phyloP scores from a whole-genome alignment of 1,140 invertebrate genomes.

The Cataglyphis hispanica region DNA sequence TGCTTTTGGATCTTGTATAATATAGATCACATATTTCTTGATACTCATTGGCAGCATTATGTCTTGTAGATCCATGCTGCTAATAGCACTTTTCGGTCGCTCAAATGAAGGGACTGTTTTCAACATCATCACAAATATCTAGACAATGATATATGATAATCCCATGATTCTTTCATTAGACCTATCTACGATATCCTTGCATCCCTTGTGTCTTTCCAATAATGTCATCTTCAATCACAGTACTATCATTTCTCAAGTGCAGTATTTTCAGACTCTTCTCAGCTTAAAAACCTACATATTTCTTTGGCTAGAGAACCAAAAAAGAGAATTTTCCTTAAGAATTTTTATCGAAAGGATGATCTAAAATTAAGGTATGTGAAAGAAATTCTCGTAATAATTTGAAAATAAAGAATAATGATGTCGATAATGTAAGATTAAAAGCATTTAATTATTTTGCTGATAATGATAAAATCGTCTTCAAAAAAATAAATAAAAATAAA shows the following conservation, averaged over 20 bases:
- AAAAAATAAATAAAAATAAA: not conserved
- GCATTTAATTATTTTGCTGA: not conserved
- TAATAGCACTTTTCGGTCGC: conserved; percentile 75
- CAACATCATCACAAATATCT: conserved; percentile 45
- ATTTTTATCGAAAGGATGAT: not conserved
- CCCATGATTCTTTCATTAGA: conserved; percentile 9
- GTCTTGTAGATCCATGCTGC: conserved; percentile 58
- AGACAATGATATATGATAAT: conserved; percentile 35
- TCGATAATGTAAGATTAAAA: not conserved
- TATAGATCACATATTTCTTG: conserved; percentile 44
- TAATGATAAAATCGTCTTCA: not conserved
- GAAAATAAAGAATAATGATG: not conserved
- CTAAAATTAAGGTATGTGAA: not conserved
- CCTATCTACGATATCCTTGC: not conserved
- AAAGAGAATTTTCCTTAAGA: not conserved
- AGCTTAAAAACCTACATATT: conserved; percentile 24
- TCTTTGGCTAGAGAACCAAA: conserved; percentile 42
- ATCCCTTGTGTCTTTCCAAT: conserved; percentile 3
- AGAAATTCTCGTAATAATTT: conserved; percentile 12
- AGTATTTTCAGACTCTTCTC: conserved; percentile 19
- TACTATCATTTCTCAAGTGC: conserved; percentile 32
- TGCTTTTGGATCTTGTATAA: conserved; percentile 41
- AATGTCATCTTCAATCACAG: conserved; percentile 54
- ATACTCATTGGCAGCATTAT: conserved; percentile 64
- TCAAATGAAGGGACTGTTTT: conserved; percentile 51